Base-by-base conservation (phyloP, 2,113 vertebrate genomes). In the Podarcis raffonei region DNA sequence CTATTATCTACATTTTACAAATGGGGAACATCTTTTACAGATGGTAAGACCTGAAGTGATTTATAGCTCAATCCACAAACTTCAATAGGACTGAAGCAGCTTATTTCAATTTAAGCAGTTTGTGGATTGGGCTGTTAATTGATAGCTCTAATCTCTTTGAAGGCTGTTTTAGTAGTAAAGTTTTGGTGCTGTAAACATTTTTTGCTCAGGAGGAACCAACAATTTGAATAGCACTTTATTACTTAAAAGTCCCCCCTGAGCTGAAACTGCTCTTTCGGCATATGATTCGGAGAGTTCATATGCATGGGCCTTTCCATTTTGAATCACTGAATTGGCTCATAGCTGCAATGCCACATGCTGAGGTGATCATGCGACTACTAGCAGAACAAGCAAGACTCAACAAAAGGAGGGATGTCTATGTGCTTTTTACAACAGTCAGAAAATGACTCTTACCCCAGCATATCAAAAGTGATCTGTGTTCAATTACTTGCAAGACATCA, bases 91-190 rank as follows among this genome's bases (percentile, higher is more conserved):
- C 48, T 59, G 42, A 81, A 87, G 22, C 69, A 87, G 57, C 53
- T 87, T 87, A 37, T 72, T 87, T 87, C 68, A 81, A 74, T 87
- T 77, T 81, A 87, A 72, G 53, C 59, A 30, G 66, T 59, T 81
- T 81, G 57, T 72, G 32, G 16, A 81, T 87, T 30, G 18, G 25
- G 16, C 69, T 62, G 48, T 87, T 87, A 81, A 87, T 37, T 72
- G 16, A 74, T 62, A 72, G 32, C 53, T 74, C 32, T 74, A 81
- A 81, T 37, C 48, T 62, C 18, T 72, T 81, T 81, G 48, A 81
- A 87, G 81, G 27, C 30, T 25, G n/a, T 25, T 81, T 87, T 71
- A 71, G 30, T 27, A 30, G 42, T 81, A 81, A 35, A 53, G 32
- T 81, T n/a, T 78, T 68, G 27, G 20, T n/a, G 53, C n/a, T 22